phyloP scores from a whole-genome alignment of 2,113 vertebrate genomes.

The Alligator mississippiensis region DNA sequence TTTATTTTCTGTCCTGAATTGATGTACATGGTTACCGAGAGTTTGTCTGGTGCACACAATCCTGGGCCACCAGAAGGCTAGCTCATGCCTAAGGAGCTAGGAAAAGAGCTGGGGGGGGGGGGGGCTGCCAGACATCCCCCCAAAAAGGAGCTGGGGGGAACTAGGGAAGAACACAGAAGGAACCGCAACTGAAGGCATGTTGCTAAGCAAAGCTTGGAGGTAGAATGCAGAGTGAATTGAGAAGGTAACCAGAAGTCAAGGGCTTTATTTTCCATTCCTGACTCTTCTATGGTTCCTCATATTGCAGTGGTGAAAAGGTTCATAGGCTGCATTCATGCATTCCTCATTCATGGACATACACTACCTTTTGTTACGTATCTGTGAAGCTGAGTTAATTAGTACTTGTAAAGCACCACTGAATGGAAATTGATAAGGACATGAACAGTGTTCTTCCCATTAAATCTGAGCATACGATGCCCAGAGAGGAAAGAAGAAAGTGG shows the following conservation, averaged over 20 bases:
- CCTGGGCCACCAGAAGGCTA: no score
- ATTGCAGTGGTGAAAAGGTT: neutral
- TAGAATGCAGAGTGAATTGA: neutral
- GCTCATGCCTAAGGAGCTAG: neutral
- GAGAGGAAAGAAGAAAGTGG: neutral
- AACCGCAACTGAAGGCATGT: neutral
- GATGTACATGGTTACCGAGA: rapidly evolving
- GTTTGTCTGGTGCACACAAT: neutral
- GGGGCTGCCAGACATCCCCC: no score
- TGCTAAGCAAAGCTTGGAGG: neutral
- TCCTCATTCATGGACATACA: no score
- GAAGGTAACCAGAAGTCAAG: neutral
- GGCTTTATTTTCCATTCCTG: neutral
- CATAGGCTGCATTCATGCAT: no score
- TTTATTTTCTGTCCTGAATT: neutral
- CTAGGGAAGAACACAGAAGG: neutral
- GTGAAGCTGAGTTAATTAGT: neutral
- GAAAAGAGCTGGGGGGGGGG: neutral
- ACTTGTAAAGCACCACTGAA: neutral
- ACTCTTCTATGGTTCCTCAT: neutral
- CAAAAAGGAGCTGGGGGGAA: neutral
- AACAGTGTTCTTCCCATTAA: neutral
- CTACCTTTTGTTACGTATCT: neutral
- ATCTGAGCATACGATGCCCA: neutral
- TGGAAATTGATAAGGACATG: neutral